Evolutionary conservation across 35 echinoderm and acorn worm species (phyloP).

Genomic region (Diadema setosum): DNA sequence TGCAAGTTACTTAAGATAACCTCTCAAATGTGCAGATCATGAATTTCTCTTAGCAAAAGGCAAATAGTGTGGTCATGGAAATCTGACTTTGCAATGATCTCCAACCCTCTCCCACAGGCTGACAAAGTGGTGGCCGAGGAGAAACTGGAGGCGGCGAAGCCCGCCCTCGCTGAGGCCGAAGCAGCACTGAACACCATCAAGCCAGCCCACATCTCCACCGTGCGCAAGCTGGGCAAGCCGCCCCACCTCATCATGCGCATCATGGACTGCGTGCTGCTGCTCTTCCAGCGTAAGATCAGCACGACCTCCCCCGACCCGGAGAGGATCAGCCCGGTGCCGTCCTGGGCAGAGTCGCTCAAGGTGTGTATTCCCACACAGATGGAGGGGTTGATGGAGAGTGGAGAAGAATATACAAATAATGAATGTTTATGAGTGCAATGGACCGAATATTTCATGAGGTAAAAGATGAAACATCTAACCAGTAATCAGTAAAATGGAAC

Average conservation of each 20-base stretch:
- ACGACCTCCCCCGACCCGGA: constrained; percentile 41
- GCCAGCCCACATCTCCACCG: constrained; percentile 84
- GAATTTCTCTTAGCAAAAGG: too few relatives aligned
- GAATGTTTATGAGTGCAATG: too few relatives aligned
- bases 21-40: too few relatives aligned
- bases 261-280: constrained; percentile 88
- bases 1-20: too few relatives aligned
- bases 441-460: too few relatives aligned
- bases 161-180: constrained; percentile 83
- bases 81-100: too few relatives aligned
- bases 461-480: too few relatives aligned
- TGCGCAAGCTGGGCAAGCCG: constrained; percentile 94
- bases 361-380: too few relatives aligned
- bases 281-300: constrained; percentile 61
- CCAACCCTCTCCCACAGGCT: constrained; percentile 18
- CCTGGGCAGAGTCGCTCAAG: constrained; percentile 74
- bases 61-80: too few relatives aligned
- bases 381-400: too few relatives aligned
- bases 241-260: constrained; percentile 96
- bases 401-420: too few relatives aligned
- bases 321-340: constrained; percentile 59
- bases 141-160: constrained; percentile 78
- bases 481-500: too few relatives aligned
- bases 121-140: constrained; percentile 69
- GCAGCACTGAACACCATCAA: constrained; percentile 97